These are phyloP conservation scores for Ibidorhyncha struthersii DNA, from an alignment of 2,113 vertebrate species.

Conservation along the genomic window DNA sequence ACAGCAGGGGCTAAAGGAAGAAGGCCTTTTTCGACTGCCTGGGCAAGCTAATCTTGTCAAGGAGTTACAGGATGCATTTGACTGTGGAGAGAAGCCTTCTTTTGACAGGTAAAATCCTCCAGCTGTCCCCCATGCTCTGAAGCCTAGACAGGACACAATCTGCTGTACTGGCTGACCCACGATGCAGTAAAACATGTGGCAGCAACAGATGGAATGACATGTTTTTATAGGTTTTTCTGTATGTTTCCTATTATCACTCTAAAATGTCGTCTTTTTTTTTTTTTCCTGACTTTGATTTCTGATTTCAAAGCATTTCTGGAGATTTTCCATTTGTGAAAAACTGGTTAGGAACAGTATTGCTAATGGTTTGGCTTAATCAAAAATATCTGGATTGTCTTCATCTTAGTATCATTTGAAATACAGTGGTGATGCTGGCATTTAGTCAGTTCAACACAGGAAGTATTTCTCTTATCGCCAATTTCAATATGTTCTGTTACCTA, in stretches of 20 bases:
- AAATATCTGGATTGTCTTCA: slow-evolving; percentile 18
- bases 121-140: neutral
- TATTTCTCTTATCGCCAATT: neutral
- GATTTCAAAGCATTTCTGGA: neutral
- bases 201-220: neutral
- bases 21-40: slow-evolving; percentile 92
- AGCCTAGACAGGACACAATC: neutral
- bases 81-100: slow-evolving; percentile 94
- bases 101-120: slow-evolving; percentile 87
- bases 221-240: neutral
- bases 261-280: neutral
- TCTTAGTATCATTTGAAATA: neutral
- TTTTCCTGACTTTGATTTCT: neutral
- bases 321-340: neutral
- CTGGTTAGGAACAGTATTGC: neutral
- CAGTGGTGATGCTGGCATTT: neutral
- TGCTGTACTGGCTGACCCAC: neutral
- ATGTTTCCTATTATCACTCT: neutral
- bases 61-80: slow-evolving; percentile 95
- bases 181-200: neutral
- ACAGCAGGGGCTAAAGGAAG: slow-evolving; percentile 88
- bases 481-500: neutral
- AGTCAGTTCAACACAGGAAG: neutral
- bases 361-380: neutral
- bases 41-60: slow-evolving; percentile 98